These are phyloP conservation scores for Equus quagga DNA, from an alignment of 2,113 vertebrate species.

Conservation along the genomic window DNA sequence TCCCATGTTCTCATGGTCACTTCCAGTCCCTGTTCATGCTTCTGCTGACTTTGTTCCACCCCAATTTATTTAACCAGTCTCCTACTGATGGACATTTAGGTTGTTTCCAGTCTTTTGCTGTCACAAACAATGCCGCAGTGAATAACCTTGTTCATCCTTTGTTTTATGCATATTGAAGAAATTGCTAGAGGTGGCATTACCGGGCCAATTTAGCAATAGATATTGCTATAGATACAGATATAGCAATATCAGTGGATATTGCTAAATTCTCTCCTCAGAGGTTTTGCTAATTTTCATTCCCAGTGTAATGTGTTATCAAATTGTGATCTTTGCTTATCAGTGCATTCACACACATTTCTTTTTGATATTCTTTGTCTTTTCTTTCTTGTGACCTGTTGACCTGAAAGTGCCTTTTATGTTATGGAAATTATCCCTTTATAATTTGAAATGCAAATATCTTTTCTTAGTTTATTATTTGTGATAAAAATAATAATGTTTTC, in stretches of 20 bases:
- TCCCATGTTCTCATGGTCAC: neutral
- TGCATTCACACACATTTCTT: neutral
- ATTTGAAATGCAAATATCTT: slow-evolving; percentile 22
- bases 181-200: neutral
- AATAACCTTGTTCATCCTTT: neutral
- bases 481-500: no score
- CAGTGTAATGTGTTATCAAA: neutral
- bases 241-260: neutral
- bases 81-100: neutral
- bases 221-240: neutral
- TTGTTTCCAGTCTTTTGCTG: neutral
- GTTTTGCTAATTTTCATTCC: neutral
- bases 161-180: neutral
- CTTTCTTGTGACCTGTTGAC: neutral
- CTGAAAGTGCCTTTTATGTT: neutral
- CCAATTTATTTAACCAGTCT: neutral
- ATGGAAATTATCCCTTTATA: neutral
- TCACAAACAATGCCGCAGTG: neutral
- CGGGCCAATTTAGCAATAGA: neutral
- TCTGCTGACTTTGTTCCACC: neutral
- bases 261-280: neutral
- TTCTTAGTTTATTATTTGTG: slow-evolving; percentile 6
- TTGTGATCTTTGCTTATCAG: neutral
- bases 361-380: neutral
- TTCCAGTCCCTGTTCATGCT: neutral